Evolutionary conservation across 2,888 invertebrate genomes (phyloP), one percentile per base, ranked within the genome.

Genomic region (Cataglyphis altisquamis): DNA sequence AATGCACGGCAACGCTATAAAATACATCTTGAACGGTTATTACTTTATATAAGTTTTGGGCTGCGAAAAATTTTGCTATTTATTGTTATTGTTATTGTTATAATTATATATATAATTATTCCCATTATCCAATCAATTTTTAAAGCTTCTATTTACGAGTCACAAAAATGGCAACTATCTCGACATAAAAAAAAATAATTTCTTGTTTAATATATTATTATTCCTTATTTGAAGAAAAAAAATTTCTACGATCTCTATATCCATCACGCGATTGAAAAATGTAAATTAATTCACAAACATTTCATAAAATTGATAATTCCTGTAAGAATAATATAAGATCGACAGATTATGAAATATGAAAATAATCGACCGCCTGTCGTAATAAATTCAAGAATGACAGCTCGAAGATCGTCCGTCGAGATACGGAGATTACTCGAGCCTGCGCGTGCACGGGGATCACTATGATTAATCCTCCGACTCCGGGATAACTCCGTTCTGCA

Each of bases 401-500:
- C 32, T 62, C 18, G 57, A 60, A 36, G 60, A 78, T 62, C 32
- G 36, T 55, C 66, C 12, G 55, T n/a, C 41, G 41, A 25, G 32
- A 57, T 57, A 32, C 57, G 45, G 70, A 45, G 36, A 62, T 78
- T 70, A 78, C 15, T 60, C 72, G 36, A 78, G 52, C 32, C 67
- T 55, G n/a, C n/a, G 21, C 45, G 6, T 70, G 60, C 70, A 70
- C 18, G 45, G 9, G n/a, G n/a, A 77, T 77, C 21, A 68, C 41
- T 21, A 12, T 45, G 45, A 70, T 78, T 78, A 78, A 78, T 78
- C 45, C 67, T 1, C 36, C 75, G 25, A 75, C 48, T 52, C n/a
- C 55, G 29, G 39, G 55, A 68, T 78, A 68, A 68, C 57, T 21
- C 21, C 0, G 60, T 70, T 21, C 70, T 45, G 70, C 70, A 78